Evolutionary conservation across 2,888 invertebrate species (phyloP).

Genomic region (Cantharis lateralis): DNA sequence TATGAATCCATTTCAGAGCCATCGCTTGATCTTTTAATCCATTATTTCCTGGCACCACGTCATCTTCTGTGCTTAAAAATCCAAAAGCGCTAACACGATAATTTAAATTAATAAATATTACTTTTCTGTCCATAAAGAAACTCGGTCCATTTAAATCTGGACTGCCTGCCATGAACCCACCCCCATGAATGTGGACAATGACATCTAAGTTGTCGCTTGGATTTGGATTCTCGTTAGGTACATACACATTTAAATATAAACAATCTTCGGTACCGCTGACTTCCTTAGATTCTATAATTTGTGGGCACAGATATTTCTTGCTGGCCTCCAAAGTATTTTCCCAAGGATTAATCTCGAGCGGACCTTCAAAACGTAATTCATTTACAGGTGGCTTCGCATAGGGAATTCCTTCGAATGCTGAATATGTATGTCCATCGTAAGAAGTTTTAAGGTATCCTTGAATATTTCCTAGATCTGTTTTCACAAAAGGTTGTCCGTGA

Average conservation of each 20-base stretch:
- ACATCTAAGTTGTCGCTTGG: conserved; percentile 10
- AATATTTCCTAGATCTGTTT: conserved; percentile 34
- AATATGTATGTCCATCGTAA: conserved; percentile 36
- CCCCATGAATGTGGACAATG: conserved; percentile 14
- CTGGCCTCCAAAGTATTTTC: neutral
- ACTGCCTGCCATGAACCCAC: conserved; percentile 9
- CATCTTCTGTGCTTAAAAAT: conserved; percentile 4
- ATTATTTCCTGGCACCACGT: neutral
- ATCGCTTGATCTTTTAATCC: conserved; percentile 66
- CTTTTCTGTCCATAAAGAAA: conserved; percentile 16
- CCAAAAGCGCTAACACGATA: conserved; percentile 5
- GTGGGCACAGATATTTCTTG: neutral
- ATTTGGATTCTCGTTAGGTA: neutral
- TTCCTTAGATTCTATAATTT: neutral
- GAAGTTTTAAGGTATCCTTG: conserved; percentile 37
- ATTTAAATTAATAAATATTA: conserved; percentile 9
- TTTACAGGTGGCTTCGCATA: conserved; percentile 42
- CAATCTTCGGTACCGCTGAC: conserved; percentile 15
- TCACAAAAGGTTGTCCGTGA: neutral
- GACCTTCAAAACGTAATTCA: conserved; percentile 41
- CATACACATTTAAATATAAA: conserved; percentile 16
- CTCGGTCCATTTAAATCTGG: neutral
- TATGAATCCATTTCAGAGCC: conserved; percentile 66
- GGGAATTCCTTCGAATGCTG: conserved; percentile 44
- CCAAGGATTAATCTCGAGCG: neutral